Evolutionary conservation across 2,888 invertebrate genomes (phyloP).

Genomic region (Eumerus sabulonum): DNA sequence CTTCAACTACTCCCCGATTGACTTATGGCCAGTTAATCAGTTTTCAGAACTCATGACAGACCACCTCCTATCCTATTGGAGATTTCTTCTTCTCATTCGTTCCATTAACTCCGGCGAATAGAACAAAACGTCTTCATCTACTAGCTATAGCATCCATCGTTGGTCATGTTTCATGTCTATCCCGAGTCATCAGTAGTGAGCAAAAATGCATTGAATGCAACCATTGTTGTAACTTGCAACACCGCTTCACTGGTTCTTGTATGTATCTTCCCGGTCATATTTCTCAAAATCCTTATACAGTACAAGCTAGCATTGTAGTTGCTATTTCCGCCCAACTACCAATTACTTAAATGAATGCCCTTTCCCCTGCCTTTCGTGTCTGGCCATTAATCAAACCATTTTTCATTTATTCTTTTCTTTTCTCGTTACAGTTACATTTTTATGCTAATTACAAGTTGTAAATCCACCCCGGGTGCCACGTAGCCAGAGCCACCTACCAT

Average conservation of each 20-base stretch:
- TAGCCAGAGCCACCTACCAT: slow-evolving; percentile 44
- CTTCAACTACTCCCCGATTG: slow-evolving; percentile 7
- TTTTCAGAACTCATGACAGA: slow-evolving; percentile 11
- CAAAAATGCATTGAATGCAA: slow-evolving; percentile 27
- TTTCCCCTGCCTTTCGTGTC: too few species aligned
- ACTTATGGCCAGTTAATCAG: slow-evolving; percentile 42
- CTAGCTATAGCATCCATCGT: slow-evolving; percentile 8
- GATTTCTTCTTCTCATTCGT: slow-evolving; percentile 31
- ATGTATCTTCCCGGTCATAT: slow-evolving; percentile 46
- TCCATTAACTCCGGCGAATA: neutral
- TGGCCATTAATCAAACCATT: slow-evolving; percentile 59
- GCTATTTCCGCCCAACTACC: too few species aligned
- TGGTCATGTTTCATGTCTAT: slow-evolving; percentile 52
- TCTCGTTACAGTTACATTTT: slow-evolving; percentile 74
- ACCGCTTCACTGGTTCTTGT: slow-evolving; percentile 28
- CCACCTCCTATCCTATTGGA: neutral
- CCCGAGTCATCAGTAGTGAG: neutral
- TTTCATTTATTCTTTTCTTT: slow-evolving; percentile 30
- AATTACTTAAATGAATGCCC: too few species aligned
- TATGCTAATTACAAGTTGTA: slow-evolving; percentile 75
- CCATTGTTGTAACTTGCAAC: slow-evolving; percentile 14
- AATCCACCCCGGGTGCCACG: slow-evolving; percentile 59
- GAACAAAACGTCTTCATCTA: slow-evolving; percentile 1
- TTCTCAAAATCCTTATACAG: slow-evolving; percentile 38
- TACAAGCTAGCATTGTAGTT: slow-evolving; percentile 1